Evolutionary conservation across 1,140 invertebrate genomes (phyloP), one percentile per base, ranked within the genome.

Genomic region (Aethina tumida): DNA sequence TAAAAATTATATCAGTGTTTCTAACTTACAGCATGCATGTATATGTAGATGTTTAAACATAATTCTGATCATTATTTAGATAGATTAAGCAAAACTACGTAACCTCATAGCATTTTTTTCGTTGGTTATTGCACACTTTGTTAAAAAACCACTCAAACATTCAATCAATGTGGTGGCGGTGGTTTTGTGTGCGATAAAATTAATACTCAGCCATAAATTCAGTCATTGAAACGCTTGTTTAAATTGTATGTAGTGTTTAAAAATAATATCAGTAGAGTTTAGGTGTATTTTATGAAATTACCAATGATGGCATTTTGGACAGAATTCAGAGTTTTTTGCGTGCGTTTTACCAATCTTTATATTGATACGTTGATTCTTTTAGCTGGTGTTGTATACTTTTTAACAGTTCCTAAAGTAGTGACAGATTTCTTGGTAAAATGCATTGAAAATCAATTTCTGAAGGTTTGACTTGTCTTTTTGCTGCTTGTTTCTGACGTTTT

Each of bases 231-330:
- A n/a, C n/a, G n/a, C n/a, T n/a, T n/a, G n/a, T n/a, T 29, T 39
- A 19, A 18, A 37, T 25, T 14, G n/a, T 25, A 20, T 13, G 37
- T 39, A 41, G 39, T 25, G 31, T n/a, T 34, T 26, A 35, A 18
- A 34, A 34, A 39, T n/a, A 28, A 30, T 48, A 42, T 41, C 32
- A 24, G 41, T 53, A 53, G 51, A 16, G 28, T 29, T 43, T 53
- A 53, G 45, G 29, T 37, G 43, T 53, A 44, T 38, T 39, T 39
- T 38, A 33, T 37, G 39, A 27, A 43, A 41, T 45, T 47, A 44
- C 36, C 39, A 25, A 34, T 35, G 35, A 36, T 52, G 50, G 50
- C 50, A 52, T 52, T 52, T 52, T 52, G 47, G 50, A 52, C 50
- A n/a, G n/a, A n/a, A n/a, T 47, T 35, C 14, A 14, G 16, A 27